A percentile compares a stretch with the other conserved stretches of the same genome.
These are phyloP conservation scores for Samia ricini DNA, from an alignment of 1,140 invertebrate genomes.

Conservation along the genomic window DNA sequence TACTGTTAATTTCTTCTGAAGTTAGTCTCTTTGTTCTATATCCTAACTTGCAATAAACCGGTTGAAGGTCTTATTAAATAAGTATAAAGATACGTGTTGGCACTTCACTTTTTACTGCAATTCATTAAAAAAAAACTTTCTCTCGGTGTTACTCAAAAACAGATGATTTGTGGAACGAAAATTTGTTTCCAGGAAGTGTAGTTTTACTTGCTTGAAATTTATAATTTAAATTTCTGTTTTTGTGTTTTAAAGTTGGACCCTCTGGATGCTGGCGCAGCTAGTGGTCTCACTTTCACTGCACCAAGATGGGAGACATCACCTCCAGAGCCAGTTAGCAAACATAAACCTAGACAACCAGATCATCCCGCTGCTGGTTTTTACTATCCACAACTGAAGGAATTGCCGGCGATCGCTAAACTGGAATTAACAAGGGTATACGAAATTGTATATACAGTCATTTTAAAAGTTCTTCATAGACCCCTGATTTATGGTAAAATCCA, in stretches of 20 bases:
- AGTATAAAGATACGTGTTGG: too few species aligned
- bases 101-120: too few species aligned
- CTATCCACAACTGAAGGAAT: conserved; percentile 87
- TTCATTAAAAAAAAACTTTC: too few species aligned
- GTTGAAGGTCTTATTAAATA: too few species aligned
- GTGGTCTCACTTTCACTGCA: conserved; percentile 96
- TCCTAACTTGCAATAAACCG: too few species aligned
- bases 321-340: conserved; percentile 89
- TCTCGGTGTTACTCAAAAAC: too few species aligned
- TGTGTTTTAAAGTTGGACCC: conserved; percentile 85
- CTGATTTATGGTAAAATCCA: too few species aligned
- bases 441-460: neutral
- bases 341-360: conserved; percentile 90
- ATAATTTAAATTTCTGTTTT: neutral
- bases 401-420: conserved; percentile 93
- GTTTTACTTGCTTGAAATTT: neutral
- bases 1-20: too few species aligned
- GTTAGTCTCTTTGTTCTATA: too few species aligned
- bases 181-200: too few species aligned
- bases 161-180: too few species aligned
- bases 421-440: conserved; percentile 87
- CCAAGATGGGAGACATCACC: conserved; percentile 94
- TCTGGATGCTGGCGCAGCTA: conserved; percentile 96
- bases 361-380: conserved; percentile 96
- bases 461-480: too few species aligned